A percentile compares a stretch with the other conserved stretches of the same genome.
Conservation (phyloP, 2,113 vertebrate genomes). For the Charadrius vociferus region DNA sequence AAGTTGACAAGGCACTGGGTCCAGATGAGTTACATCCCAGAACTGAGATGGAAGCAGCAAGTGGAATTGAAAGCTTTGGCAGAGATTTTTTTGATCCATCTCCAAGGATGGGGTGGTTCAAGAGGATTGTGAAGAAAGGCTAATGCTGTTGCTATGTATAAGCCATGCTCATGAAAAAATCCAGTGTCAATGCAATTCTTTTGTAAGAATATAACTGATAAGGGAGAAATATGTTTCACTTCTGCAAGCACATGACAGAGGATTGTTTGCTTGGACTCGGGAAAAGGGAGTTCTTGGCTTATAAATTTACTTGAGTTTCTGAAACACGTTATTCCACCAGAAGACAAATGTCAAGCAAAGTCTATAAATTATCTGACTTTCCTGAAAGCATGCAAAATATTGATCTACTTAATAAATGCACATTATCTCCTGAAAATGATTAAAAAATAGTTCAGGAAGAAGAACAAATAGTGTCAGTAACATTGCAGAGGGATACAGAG, state of each 20-base stretch:
- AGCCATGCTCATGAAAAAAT: not conserved
- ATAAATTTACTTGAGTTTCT: constrained; percentile 38
- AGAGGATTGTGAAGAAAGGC: not conserved
- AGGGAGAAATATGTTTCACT: not conserved
- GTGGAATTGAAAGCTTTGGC: not conserved
- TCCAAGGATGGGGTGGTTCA: not conserved
- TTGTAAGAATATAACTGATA: not conserved
- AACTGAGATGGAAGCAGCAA: not conserved
- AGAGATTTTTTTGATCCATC: not conserved
- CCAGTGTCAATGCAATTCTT: not conserved
- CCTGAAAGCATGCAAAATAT: constrained; percentile 30
- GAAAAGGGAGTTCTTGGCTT: not conserved
- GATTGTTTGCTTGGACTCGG: constrained; percentile 17
- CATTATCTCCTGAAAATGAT: constrained; percentile 1
- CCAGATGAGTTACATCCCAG: not conserved
- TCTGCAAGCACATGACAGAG: not conserved
- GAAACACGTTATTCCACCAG: constrained; percentile 17
- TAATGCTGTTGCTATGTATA: not conserved
- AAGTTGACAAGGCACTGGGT: constrained; percentile 15
- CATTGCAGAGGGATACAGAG: not conserved
- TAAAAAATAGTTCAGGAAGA: constrained; percentile 5
- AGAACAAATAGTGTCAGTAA: not conserved
- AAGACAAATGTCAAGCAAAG: constrained; percentile 50
- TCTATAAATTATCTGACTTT: constrained; percentile 63
- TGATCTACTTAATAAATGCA: not conserved